Evolutionary conservation across 2,888 invertebrate species (phyloP).

Genomic region (Orthosia gothica): DNA sequence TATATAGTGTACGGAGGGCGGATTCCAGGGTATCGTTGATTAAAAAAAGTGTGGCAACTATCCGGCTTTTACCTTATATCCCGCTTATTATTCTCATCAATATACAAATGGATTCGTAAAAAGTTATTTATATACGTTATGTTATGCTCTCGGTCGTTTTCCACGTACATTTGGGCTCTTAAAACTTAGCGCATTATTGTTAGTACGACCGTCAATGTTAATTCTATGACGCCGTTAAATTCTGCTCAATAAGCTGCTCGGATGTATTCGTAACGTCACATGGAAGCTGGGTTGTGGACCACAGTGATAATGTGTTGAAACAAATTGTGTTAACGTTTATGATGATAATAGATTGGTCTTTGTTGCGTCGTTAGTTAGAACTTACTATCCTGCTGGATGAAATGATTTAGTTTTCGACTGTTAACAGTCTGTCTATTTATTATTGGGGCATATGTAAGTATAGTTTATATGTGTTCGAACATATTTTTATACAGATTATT

Average conservation of each 20-base stretch:
- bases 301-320: slow-evolving; percentile 37
- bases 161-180: slow-evolving; percentile 36
- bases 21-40: too few species aligned
- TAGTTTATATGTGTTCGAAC: too few species aligned
- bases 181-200: slow-evolving; percentile 43
- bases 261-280: slow-evolving; percentile 25
- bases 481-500: too few species aligned
- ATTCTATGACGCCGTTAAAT: slow-evolving; percentile 46
- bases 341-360: slow-evolving; percentile 25
- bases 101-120: slow-evolving; percentile 28
- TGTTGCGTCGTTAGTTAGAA: slow-evolving; percentile 26
- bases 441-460: too few species aligned
- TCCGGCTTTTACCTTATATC: slow-evolving; percentile 3
- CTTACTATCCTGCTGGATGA: neutral
- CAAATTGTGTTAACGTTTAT: slow-evolving; percentile 36
- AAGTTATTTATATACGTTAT: slow-evolving; percentile 26
- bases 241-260: slow-evolving; percentile 53
- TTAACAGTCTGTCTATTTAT: neutral
- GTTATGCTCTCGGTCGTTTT: slow-evolving; percentile 9
- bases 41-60: too few species aligned
- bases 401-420: slow-evolving; percentile 18
- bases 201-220: slow-evolving; percentile 33
- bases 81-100: slow-evolving; percentile 10
- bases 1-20: too few species aligned
- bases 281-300: slow-evolving; percentile 39